phyloP scores from a whole-genome alignment of 2,113 vertebrate species.

The Syrmaticus mikado region DNA sequence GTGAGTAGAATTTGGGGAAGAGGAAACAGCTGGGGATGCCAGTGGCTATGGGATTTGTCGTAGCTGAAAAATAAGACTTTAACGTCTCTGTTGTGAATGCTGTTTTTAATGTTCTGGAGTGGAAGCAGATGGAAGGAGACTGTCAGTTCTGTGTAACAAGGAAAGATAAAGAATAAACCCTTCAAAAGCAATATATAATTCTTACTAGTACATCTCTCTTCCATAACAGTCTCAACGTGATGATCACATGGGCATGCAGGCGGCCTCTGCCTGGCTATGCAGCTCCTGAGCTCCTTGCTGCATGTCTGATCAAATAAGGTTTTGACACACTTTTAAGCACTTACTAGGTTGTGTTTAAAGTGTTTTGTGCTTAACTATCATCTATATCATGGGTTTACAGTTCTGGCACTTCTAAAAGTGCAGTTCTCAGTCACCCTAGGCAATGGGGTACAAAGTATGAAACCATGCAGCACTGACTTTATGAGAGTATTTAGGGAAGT shows the following conservation, averaged over 20 bases:
- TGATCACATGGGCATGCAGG: fast-evolving
- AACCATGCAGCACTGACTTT: neutral
- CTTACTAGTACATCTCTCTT: neutral
- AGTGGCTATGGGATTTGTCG: slow-evolving; percentile 9
- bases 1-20: neutral
- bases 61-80: slow-evolving; percentile 15
- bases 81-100: neutral
- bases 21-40: slow-evolving; percentile 40
- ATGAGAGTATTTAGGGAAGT: neutral
- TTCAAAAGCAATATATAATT: neutral
- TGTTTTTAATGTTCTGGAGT: slow-evolving; percentile 37
- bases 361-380: neutral
- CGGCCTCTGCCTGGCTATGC: neutral
- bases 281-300: neutral
- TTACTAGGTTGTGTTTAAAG: neutral
- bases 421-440: neutral
- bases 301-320: neutral
- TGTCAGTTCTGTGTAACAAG: neutral
- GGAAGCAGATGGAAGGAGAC: slow-evolving; percentile 26
- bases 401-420: neutral
- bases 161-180: neutral
- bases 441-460: neutral
- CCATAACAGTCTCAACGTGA: neutral
- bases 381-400: neutral
- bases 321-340: neutral